Evolutionary conservation across 2,888 invertebrate species (phyloP).

Genomic region (Pachydiplax longipennis): DNA sequence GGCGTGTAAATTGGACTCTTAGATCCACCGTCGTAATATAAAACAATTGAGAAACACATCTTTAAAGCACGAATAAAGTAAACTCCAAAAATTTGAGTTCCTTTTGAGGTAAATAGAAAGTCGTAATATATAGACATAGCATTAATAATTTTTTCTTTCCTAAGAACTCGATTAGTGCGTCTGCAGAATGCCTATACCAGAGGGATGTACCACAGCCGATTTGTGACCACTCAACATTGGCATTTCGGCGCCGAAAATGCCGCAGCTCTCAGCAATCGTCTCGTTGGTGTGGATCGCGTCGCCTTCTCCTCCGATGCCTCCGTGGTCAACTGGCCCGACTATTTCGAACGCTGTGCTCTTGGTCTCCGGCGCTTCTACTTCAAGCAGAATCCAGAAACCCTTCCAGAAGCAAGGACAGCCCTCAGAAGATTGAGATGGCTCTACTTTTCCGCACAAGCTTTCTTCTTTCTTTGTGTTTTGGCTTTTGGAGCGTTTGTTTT

Average conservation of each 20-base stretch:
- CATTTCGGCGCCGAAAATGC: conserved; percentile 57
- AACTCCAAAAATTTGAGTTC: too few species aligned
- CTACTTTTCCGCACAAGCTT: background rate
- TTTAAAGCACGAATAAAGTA: too few species aligned
- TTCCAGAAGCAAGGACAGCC: conserved; percentile 55
- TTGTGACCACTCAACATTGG: conserved; percentile 65
- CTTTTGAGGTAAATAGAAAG: too few species aligned
- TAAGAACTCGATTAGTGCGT: conserved; percentile 60
- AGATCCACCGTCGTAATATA: too few species aligned
- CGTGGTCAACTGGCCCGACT: conserved; percentile 62
- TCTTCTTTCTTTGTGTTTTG: background rate
- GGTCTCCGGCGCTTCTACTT: conserved; percentile 63
- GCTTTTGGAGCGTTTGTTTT: background rate
- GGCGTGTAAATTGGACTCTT: too few species aligned
- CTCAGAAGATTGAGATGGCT: conserved; percentile 50
- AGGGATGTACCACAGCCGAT: conserved; percentile 61
- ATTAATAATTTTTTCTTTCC: background rate
- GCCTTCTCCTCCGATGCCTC: conserved; percentile 62
- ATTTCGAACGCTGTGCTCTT: conserved; percentile 63
- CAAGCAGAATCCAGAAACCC: conserved; percentile 60
- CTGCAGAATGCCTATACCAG: conserved; percentile 62
- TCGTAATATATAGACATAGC: too few species aligned
- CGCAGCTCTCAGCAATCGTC: conserved; percentile 54
- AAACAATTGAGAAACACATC: too few species aligned
- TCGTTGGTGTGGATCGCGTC: conserved; percentile 56